A percentile compares a stretch with the other conserved stretches of the same genome.
Conservation (phyloP, 2,797 vertebrate genomes). For the Pampus argenteus region DNA sequence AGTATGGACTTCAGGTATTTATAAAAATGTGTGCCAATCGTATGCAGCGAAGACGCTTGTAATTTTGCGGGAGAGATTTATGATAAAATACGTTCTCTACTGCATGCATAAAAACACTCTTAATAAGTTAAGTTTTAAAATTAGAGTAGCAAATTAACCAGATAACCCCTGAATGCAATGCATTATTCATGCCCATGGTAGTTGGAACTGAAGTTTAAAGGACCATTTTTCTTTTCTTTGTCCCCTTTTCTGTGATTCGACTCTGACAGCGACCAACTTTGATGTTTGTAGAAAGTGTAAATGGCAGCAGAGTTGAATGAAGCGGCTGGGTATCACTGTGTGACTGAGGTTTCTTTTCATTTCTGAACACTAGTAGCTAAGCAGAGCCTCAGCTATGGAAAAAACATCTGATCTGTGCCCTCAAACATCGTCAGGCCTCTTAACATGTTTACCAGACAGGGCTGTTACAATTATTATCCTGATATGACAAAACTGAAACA, state of each 20-base stretch:
- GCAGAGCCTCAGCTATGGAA: conserved; percentile 67
- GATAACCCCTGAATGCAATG: conserved; percentile 53
- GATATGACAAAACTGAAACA: conserved; percentile 61
- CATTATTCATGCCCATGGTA: conserved; percentile 71
- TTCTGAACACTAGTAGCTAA: conserved; percentile 76
- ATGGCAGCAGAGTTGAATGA: conserved; percentile 74
- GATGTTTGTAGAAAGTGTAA: conserved; percentile 73
- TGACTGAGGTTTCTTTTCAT: conserved; percentile 77
- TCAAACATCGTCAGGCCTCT: conserved; percentile 42
- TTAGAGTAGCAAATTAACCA: conserved; percentile 60
- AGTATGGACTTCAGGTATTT: conserved; percentile 15
- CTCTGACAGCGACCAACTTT: conserved; percentile 68
- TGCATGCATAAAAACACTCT: conserved; percentile 20
- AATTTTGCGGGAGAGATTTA: conserved; percentile 12
- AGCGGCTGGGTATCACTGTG: conserved; percentile 78
- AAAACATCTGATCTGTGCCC: conserved; percentile 74
- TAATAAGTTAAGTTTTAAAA: conserved; percentile 58
- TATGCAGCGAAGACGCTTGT: conserved; percentile 17
- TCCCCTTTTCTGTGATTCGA: conserved; percentile 56
- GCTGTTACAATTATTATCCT: conserved; percentile 63
- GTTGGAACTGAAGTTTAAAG: conserved; percentile 45
- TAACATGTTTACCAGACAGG: conserved; percentile 53
- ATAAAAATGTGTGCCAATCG: conserved; percentile 40
- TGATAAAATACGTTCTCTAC: conserved; percentile 33
- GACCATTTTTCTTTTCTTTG: conserved; percentile 32